Percentiles rank a stretch among this genome's conserved stretches.
Conservation (phyloP, 2,797 vertebrate genomes). For the Centropyge bicolor region DNA sequence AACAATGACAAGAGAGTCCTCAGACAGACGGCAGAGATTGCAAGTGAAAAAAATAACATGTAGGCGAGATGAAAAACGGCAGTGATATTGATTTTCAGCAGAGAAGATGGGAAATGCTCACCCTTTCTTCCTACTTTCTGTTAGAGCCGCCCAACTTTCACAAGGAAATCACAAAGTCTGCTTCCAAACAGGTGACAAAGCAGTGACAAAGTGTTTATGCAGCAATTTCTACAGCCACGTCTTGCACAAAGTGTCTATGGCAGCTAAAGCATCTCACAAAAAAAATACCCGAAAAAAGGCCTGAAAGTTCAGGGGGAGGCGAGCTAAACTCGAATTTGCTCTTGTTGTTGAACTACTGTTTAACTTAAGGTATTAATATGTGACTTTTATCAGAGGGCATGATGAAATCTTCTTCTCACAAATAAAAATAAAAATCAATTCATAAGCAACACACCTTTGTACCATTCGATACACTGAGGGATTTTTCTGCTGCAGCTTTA, state of each 20-base stretch:
- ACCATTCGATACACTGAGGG: too few relatives aligned
- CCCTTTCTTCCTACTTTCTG: constrained; percentile 27
- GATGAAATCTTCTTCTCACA: too few relatives aligned
- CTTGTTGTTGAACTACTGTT: neutral
- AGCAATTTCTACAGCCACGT: neutral
- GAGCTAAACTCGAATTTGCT: neutral
- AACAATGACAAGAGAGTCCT: neutral
- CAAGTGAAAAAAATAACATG: constrained; percentile 17
- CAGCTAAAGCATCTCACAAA: neutral
- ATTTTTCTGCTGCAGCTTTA: too few relatives aligned
- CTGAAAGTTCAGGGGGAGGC: neutral
- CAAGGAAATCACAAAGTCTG: constrained; percentile 35
- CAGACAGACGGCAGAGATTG: constrained; percentile 34
- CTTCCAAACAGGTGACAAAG: constrained; percentile 43
- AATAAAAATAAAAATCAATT: too few relatives aligned
- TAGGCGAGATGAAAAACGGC: constrained; percentile 5
- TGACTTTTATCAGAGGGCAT: too few relatives aligned
- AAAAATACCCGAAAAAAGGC: neutral
- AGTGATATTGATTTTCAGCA: constrained; percentile 38
- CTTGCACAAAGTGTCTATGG: neutral
- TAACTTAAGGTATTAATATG: neutral
- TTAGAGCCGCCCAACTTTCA: constrained; percentile 26
- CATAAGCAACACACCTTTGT: too few relatives aligned
- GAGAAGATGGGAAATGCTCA: constrained; percentile 35
- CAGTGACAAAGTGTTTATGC: constrained; percentile 3